phyloP scores from a whole-genome alignment of 2,113 vertebrate genomes.

The Myxocyprinus asiaticus region DNA sequence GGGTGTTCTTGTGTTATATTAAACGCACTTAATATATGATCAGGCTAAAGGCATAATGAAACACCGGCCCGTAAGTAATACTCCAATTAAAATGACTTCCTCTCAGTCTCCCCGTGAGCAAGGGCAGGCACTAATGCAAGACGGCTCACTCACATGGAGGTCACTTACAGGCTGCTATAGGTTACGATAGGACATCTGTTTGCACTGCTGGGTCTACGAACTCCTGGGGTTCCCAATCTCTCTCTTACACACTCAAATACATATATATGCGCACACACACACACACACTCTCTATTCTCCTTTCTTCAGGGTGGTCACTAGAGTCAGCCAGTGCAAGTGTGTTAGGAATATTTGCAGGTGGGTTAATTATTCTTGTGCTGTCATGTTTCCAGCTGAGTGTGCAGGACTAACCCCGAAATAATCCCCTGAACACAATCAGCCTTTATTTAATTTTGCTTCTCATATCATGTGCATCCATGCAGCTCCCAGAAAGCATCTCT shows the following conservation, averaged over 20 bases:
- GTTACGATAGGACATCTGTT: constrained; percentile 45
- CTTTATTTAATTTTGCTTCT: constrained; percentile 49
- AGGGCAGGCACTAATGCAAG: constrained; percentile 34
- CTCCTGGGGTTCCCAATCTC: constrained; percentile 25
- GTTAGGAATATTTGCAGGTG: constrained; percentile 40
- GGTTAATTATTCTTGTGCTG: constrained; percentile 57
- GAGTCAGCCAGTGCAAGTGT: constrained; percentile 40
- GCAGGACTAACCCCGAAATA: constrained; percentile 44
- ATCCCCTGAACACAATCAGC: constrained; percentile 38
- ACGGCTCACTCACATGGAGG: constrained; percentile 10
- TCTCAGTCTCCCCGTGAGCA: constrained; percentile 32
- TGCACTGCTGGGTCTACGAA: constrained; percentile 35
- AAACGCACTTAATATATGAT: background rate
- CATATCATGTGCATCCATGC: constrained; percentile 36
- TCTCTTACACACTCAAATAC: constrained; percentile 1
- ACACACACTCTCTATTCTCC: background rate
- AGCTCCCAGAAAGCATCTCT: constrained; percentile 13
- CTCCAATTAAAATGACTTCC: constrained; percentile 28
- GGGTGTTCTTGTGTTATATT: background rate
- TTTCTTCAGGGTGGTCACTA: constrained; percentile 24
- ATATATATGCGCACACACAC: background rate
- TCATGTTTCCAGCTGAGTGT: constrained; percentile 49
- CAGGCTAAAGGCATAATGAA: constrained; percentile 26
- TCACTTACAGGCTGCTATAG: constrained; percentile 44
- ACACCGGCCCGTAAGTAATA: constrained; percentile 14